Evolutionary conservation across 2,888 invertebrate genomes (phyloP).

Genomic region (Conomelus anceps): DNA sequence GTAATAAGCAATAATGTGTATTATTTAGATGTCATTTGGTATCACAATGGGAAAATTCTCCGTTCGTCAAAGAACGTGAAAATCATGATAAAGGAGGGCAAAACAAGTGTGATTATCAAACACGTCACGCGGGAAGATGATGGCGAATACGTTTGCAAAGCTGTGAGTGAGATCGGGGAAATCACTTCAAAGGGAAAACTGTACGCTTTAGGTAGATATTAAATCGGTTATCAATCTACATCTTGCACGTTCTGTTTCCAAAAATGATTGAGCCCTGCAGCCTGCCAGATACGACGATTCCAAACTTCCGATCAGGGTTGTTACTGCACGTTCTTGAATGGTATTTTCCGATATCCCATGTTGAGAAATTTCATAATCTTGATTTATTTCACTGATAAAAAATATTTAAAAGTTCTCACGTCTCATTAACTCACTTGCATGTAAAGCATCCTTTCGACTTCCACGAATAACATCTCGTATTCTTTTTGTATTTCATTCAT

Average conservation of each 20-base stretch:
- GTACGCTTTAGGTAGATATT: constrained; percentile 46
- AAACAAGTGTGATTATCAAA: constrained; percentile 61
- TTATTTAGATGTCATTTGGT: constrained; percentile 73
- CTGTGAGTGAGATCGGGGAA: constrained; percentile 77
- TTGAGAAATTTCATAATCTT: no score
- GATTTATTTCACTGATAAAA: no score
- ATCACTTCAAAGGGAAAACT: constrained; percentile 71
- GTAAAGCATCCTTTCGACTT: no score
- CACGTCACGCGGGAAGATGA: constrained; percentile 57
- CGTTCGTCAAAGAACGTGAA: constrained; percentile 65
- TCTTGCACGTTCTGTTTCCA: background rate
- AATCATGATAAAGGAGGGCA: constrained; percentile 63
- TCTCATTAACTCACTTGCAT: no score
- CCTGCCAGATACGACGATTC: no score
- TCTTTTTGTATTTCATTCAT: no score
- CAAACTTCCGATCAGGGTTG: no score
- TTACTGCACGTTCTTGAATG: no score
- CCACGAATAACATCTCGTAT: no score
- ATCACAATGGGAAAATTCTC: constrained; percentile 71
- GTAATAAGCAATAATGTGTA: constrained; percentile 20
- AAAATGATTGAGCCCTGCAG: background rate
- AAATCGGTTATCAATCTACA: background rate
- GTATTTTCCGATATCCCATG: no score
- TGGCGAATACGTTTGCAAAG: constrained; percentile 76
- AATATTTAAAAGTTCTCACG: no score